phyloP scores from a whole-genome alignment of 2,888 invertebrate genomes.

The Nasonovia ribisnigri region DNA sequence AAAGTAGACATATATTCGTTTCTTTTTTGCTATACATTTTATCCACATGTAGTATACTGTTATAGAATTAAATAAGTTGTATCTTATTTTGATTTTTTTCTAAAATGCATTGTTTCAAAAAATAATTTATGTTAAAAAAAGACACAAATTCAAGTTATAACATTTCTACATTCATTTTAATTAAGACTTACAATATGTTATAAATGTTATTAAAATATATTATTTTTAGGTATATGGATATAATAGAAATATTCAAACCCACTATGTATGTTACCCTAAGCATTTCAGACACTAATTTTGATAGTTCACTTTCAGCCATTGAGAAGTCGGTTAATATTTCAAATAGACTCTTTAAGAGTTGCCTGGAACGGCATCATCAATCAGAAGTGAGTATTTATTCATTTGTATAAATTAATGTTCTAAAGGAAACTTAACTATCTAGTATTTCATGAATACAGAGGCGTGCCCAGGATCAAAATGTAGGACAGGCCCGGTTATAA shows the following conservation, averaged over 20 bases:
- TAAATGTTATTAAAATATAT: constrained; percentile 10
- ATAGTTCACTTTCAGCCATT: constrained; percentile 79
- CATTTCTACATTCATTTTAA: not conserved
- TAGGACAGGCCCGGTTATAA: too few species aligned
- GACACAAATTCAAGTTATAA: not conserved
- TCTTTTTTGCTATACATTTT: too few species aligned
- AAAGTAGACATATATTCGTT: not conserved
- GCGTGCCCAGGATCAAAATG: too few species aligned
- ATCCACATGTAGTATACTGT: too few species aligned
- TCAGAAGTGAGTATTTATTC: constrained; percentile 71
- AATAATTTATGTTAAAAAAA: not conserved
- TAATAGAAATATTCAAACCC: constrained; percentile 83
- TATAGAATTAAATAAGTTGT: too few species aligned
- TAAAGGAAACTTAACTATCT: not conserved
- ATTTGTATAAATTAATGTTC: not conserved
- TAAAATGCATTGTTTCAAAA: not conserved
- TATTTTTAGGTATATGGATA: constrained; percentile 79
- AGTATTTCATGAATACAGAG: not conserved
- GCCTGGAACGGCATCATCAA: constrained; percentile 76
- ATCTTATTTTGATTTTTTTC: not conserved
- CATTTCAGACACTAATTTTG: constrained; percentile 80
- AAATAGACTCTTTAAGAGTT: constrained; percentile 77
- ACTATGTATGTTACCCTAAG: constrained; percentile 85
- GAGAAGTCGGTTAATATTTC: constrained; percentile 81
- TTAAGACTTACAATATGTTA: not conserved